A percentile compares a stretch with the other conserved stretches of the same genome.
Evolutionary conservation across 92 coral and sea anemone species (phyloP).

Genomic region (Ricordea florida): DNA sequence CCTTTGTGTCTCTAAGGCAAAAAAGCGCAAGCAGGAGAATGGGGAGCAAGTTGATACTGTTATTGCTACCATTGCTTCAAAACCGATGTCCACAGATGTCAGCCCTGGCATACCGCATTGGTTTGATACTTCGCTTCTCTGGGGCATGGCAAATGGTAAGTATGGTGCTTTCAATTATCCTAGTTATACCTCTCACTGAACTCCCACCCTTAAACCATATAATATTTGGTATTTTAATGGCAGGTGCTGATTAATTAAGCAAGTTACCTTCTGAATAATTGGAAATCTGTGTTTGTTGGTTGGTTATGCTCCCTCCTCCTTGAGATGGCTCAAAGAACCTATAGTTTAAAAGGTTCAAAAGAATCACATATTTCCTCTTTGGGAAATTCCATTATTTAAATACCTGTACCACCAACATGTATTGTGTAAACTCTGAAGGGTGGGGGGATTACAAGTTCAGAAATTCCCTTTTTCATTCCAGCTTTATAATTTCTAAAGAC

Average conservation of each 20-base stretch:
- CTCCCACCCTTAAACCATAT: neutral
- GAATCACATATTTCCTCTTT: neutral
- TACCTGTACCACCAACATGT: neutral
- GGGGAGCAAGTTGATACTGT: too few species aligned
- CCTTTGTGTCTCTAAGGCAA: neutral
- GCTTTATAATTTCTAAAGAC: too few species aligned
- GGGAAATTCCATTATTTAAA: neutral
- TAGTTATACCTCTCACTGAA: neutral
- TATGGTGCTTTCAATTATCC: neutral
- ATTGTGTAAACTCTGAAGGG: neutral
- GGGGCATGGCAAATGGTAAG: neutral
- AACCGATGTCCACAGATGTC: conserved; percentile 2
- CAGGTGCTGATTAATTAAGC: neutral
- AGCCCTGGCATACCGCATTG: neutral
- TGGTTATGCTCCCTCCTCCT: neutral
- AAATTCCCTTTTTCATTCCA: too few species aligned
- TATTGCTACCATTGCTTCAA: too few species aligned
- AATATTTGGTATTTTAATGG: neutral
- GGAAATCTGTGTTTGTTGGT: neutral
- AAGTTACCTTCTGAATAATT: neutral
- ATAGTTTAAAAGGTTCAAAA: neutral
- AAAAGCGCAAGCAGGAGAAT: too few species aligned
- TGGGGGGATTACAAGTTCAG: neutral
- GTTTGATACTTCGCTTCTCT: neutral
- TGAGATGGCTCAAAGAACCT: neutral